Evolutionary conservation across 2,888 invertebrate species (phyloP).

Genomic region (Eupithecia vulgata): DNA sequence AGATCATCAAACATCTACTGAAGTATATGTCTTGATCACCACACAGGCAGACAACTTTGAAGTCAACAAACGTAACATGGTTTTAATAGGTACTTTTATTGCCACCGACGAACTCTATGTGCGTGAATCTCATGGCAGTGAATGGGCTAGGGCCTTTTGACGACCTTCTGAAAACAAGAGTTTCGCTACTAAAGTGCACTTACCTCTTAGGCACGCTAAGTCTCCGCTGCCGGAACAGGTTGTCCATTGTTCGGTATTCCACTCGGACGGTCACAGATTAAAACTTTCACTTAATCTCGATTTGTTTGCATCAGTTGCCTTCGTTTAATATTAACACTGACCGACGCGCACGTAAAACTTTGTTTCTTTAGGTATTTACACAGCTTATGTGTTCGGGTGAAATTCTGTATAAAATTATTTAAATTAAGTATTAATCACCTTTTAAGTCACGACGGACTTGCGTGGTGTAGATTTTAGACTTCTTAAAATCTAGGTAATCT

Average conservation of each 20-base stretch:
- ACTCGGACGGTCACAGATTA: constrained; percentile 67
- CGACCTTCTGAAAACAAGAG: constrained; percentile 10
- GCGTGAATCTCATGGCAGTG: too few relatives aligned
- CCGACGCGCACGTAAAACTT: constrained; percentile 50
- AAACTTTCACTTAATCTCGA: constrained; percentile 78
- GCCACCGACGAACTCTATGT: too few relatives aligned
- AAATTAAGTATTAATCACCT: background rate
- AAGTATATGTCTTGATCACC: background rate
- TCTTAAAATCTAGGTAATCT: too few relatives aligned
- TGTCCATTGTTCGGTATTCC: constrained; percentile 77
- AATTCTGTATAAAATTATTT: background rate
- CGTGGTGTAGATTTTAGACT: too few relatives aligned
- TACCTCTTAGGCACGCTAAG: constrained; percentile 79
- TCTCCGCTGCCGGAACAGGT: constrained; percentile 80
- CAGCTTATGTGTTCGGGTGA: constrained; percentile 30
- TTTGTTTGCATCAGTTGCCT: constrained; percentile 43
- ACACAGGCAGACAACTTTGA: background rate
- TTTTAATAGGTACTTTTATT: background rate
- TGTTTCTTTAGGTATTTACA: constrained; percentile 43
- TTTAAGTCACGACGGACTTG: too few relatives aligned
- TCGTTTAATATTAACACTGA: constrained; percentile 48
- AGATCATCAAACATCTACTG: background rate
- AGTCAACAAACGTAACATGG: background rate
- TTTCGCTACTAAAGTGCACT: constrained; percentile 51
- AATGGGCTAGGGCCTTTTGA: background rate